phyloP scores from a whole-genome alignment of 2,888 invertebrate species.

The Ferrisia virgata region DNA sequence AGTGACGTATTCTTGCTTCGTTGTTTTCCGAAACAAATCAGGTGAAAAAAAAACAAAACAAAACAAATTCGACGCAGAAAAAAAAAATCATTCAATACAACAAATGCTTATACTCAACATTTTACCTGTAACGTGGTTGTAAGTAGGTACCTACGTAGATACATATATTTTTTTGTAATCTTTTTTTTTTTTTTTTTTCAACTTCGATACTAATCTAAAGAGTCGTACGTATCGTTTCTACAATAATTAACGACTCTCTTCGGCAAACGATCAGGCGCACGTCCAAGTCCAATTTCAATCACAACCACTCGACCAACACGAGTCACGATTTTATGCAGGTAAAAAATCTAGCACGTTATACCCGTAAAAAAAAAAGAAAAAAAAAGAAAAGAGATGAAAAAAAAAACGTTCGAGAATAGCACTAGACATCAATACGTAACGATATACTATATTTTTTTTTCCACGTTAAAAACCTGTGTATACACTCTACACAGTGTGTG shows the following conservation, averaged over 20 bases:
- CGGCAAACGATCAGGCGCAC: neutral
- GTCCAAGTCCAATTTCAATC: neutral
- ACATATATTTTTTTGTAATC: too few relatives aligned
- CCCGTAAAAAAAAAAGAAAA: neutral
- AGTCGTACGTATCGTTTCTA: neutral
- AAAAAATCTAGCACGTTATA: neutral
- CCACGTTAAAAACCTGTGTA: neutral
- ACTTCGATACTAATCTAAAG: neutral
- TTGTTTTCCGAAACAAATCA: too few relatives aligned
- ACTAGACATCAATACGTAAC: neutral
- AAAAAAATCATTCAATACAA: too few relatives aligned
- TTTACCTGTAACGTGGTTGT: too few relatives aligned
- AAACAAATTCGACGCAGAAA: too few relatives aligned
- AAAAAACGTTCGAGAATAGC: neutral
- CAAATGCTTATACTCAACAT: too few relatives aligned
- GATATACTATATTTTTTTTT: neutral
- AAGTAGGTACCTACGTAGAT: too few relatives aligned
- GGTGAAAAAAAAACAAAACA: too few relatives aligned
- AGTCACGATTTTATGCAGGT: neutral
- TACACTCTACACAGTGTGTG: neutral
- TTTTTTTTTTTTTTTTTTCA: neutral
- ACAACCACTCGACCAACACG: neutral
- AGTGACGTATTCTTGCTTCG: too few relatives aligned
- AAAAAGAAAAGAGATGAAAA: neutral
- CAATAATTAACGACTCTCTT: neutral